phyloP scores from a whole-genome alignment of 2,888 invertebrate genomes.

The Masnerella sp. region DNA sequence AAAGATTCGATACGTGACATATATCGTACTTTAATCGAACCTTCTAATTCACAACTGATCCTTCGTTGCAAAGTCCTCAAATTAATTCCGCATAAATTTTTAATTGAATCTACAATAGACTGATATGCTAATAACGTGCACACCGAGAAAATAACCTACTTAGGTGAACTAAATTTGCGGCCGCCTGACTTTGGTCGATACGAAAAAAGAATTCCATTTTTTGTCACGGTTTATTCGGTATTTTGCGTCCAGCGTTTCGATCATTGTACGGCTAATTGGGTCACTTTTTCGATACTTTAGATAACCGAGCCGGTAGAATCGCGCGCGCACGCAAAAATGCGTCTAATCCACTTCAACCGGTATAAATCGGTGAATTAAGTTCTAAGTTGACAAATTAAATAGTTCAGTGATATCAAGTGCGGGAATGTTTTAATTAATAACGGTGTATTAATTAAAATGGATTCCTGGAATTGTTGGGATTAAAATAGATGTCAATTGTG shows the following conservation, averaged over 20 bases:
- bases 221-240: neutral
- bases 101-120: slow-evolving; percentile 35
- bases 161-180: slow-evolving; percentile 30
- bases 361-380: too few species aligned
- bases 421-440: too few species aligned
- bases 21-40: slow-evolving; percentile 35
- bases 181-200: slow-evolving; percentile 18
- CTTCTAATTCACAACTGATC: slow-evolving; percentile 21
- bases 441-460: too few species aligned
- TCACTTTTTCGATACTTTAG: slow-evolving; percentile 6
- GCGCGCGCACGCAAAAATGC: neutral
- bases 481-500: too few species aligned
- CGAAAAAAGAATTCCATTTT: neutral
- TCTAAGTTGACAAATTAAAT: too few species aligned
- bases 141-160: slow-evolving; percentile 40
- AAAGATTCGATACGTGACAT: too few species aligned
- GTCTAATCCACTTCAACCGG: slow-evolving; percentile 19
- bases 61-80: slow-evolving; percentile 7
- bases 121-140: slow-evolving; percentile 32
- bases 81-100: slow-evolving; percentile 24
- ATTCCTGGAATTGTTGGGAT: too few species aligned
- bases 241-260: neutral
- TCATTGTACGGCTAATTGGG: slow-evolving; percentile 7
- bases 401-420: too few species aligned
- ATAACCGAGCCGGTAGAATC: too few species aligned